Percentiles rank a stretch among this genome's conserved stretches.
Evolutionary conservation across 2,888 invertebrate species (phyloP).

Genomic region (Clistopyga incitator): DNA sequence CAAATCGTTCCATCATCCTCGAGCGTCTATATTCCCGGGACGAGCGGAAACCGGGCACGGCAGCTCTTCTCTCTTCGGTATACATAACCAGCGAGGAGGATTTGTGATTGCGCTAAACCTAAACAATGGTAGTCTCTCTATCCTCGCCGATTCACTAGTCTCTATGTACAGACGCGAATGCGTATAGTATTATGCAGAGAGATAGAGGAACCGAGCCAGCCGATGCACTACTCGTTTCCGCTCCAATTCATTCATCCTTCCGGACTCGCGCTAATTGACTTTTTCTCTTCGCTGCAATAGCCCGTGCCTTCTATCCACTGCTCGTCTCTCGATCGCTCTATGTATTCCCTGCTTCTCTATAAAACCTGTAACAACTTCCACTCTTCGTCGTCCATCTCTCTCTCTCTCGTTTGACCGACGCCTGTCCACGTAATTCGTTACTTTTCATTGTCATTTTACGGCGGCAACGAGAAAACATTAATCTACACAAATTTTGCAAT

Average conservation of each 20-base stretch:
- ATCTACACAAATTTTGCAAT: constrained; percentile 84
- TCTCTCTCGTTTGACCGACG: neutral
- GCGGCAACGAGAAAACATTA: constrained; percentile 83
- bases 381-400: neutral
- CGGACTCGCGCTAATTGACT: constrained; percentile 73
- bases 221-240: constrained; percentile 64
- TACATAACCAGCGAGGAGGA: constrained; percentile 70
- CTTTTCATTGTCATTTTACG: constrained; percentile 59
- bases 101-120: constrained; percentile 79
- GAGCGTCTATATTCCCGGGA: neutral
- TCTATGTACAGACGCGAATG: constrained; percentile 33
- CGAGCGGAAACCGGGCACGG: neutral
- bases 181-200: constrained; percentile 63
- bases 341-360: neutral
- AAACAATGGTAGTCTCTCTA: constrained; percentile 73
- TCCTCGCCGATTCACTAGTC: constrained; percentile 60
- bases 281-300: constrained; percentile 60
- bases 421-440: constrained; percentile 60
- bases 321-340: constrained; percentile 37
- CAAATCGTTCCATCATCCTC: constrained; percentile 12
- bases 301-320: constrained; percentile 27
- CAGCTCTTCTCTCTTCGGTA: constrained; percentile 53
- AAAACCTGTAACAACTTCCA: neutral
- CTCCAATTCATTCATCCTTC: constrained; percentile 75
- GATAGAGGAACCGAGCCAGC: constrained; percentile 37